Evolutionary conservation across 2,888 invertebrate species (phyloP), one percentile per base, ranked within the genome.

Genomic region (Clusia tigrina): DNA sequence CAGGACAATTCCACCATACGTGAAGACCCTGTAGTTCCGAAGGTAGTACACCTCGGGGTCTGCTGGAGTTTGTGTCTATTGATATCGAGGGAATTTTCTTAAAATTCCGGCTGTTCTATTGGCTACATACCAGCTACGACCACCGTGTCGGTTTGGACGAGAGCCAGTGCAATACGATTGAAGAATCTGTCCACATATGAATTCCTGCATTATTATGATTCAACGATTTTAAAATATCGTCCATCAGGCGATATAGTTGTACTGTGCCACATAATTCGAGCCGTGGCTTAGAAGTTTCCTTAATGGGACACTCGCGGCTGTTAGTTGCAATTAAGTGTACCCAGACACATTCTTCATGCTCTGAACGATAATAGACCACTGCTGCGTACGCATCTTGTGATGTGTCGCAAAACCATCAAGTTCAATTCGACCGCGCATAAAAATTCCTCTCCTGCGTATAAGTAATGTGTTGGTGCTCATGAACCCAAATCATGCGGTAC

Each of bases 401-500:
- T 9, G 32, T 12, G 12, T 32, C 32, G 32, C 32, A 32, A 12
- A 32, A 5, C 32, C 32, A 32, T 32, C 6, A 9, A 32, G 32
- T 12, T 32, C 32, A 32, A 9, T 32, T 5, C 12, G 12, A 9
- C 32, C 32, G 12, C 5, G 32, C 12, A 12, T 12, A 12, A 32
- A 32, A 5, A 32, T 5, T 32, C 6, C 32, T 32, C 32, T 32
- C 12, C 32, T 32, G 5, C 6, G 32, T 9, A 32, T 32, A 9
- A 9, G 32, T 32, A 32, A 5, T 32, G 32, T 32, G 12, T 32
- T 32, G 58, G 6, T 62, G n/a, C n/a, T 52, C 42, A 9, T 52
- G 25, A 2, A 62, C 59, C 20, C 48, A 42, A 10, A 67, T 61
- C 48, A 62, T 58, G 20, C 65, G 65, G 52, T 61, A 66, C 63